Conservation (phyloP, 2,113 vertebrate genomes). For the Chloropsis cyanopogon region DNA sequence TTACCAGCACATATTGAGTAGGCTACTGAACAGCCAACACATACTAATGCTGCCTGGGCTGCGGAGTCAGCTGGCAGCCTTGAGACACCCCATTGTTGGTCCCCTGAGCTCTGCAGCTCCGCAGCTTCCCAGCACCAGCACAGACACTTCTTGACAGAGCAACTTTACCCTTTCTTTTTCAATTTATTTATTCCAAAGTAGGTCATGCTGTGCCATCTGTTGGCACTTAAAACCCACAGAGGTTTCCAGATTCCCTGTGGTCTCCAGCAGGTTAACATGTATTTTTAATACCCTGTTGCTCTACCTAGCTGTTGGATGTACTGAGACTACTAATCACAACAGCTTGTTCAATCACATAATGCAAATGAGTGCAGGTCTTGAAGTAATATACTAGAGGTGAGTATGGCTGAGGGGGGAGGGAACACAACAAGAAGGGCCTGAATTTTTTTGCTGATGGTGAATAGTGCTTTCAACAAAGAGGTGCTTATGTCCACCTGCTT, state of each 20-base stretch:
- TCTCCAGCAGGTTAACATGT: not conserved
- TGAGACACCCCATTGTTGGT: not conserved
- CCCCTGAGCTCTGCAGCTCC: not conserved
- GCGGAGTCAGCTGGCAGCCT: not conserved
- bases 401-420: not conserved
- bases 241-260: not conserved
- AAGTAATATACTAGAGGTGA: not conserved
- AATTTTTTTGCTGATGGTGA: not conserved
- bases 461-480: not conserved
- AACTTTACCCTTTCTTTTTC: not conserved
- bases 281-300: not conserved
- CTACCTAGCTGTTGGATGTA: not conserved
- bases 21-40: constrained; percentile 21
- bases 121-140: not conserved
- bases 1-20: constrained; percentile 30
- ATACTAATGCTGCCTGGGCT: constrained; percentile 32
- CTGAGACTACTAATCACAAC: not conserved
- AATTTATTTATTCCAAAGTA: not conserved
- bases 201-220: not conserved
- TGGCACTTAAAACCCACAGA: not conserved
- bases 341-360: not conserved
- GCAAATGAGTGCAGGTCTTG: not conserved
- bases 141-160: not conserved
- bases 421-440: not conserved
- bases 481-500: not conserved